Evolutionary conservation across 2,113 vertebrate species (phyloP), one percentile per base, ranked within the genome.

Genomic region (Ondatra zibethicus): DNA sequence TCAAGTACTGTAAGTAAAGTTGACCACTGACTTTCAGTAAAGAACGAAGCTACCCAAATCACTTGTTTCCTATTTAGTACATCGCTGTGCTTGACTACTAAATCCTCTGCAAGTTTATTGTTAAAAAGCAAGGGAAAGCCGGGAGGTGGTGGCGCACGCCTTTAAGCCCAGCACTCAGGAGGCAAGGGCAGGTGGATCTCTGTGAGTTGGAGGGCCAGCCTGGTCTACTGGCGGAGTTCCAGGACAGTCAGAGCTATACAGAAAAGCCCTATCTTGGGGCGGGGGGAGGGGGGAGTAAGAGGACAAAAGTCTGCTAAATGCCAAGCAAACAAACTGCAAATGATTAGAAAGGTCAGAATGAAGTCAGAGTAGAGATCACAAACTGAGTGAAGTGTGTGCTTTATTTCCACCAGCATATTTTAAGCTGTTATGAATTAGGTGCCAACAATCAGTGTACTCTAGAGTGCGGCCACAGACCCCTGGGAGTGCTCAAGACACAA

Each of bases 1-100:
- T 99, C 92, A 99, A 98, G 97, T 99, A 99, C 99, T 99, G 89
- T 11, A 98, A 97, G 89, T 58, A 47, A 96, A 1, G 65, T 61
- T 61, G 66, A 81, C 61, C 86, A 21, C 52, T 95, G 58, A 88
- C 95, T 92, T 78, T 6, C 88, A 77, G 2, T 4, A 90, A 91
- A 72, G 61, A 29, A 66, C 1, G 5, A 9, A 39, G 50, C n/a
- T 66, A 55, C 21, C 0, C 65, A 90, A 89, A 85, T 39, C n/a
- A 1, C 33, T n/a, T 72, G 25, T 52, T 73, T 36, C 88, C 81
- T 55, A 25, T 10, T 52, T 39, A 73, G 1, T 19, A 52, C 19
- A 50, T n/a, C 82, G 68, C n/a, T 58, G 14, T 29, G 31, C 47
- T 72, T 2, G 5, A 12, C 66, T 96, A 47, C 12, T n/a, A 92